Base-by-base conservation (phyloP, 1,140 invertebrate species). In the Drosophila repletoides region DNA sequence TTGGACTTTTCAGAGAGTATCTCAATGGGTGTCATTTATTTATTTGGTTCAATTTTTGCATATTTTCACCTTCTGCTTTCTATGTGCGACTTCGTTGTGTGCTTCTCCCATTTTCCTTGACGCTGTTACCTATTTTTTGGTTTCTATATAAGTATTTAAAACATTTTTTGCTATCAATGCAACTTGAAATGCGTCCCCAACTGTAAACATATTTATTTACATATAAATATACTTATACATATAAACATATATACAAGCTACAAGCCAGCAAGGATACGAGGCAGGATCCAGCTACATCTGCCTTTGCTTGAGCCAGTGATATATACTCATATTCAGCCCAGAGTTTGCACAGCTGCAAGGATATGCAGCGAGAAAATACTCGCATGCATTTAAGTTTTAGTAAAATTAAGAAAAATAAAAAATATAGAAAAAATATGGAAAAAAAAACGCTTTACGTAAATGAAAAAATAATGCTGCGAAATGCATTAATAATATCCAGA, bases 331-430 rank as follows among this genome's bases (percentile, higher is more conserved):
- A 17, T 26, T 24, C 22, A 14, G 12, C 22, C 15, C 12, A 29
- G 10, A 17, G 19, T 24, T 14, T 7, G 12, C 22, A 14, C 12
- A 29, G 10, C 41, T 49, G 33, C n/a, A 24, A 4, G 28, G 28
- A 31, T 48, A 24, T 31, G 24, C n/a, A n/a, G n/a, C n/a, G n/a
- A n/a, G n/a, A n/a, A n/a, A n/a, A n/a, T n/a, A n/a, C n/a, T n/a
- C n/a, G n/a, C 45, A 34, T 60, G 15, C 38, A 22, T 12, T 21
- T 46, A 10, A 12, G 31, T 67, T 76, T 76, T 70, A 75, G 41
- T 58, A 19, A 79, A 77, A 77, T 77, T 77, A 77, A 77, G 75
- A 77, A 77, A 68, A 77, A 77, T 77, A 77, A 69, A 76, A 72
- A 55, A 51, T 49, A 33, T 33, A 36, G 33, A 59, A 48, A 21